Conservation (phyloP, 2,888 invertebrate genomes). For the Mimachlamys varia region DNA sequence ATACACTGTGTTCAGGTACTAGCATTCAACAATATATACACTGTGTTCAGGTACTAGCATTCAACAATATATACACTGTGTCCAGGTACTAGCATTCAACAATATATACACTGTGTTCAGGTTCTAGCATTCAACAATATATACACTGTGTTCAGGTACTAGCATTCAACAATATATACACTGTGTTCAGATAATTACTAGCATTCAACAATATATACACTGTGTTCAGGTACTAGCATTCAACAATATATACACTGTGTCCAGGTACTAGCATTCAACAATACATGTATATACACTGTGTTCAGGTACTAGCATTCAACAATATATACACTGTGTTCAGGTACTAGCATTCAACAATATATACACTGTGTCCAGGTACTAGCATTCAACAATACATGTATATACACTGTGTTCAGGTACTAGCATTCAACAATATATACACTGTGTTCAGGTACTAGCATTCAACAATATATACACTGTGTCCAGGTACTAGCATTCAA, state of each 20-base stretch:
- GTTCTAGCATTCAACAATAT: slow-evolving; percentile 56
- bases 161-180: background rate
- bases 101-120: slow-evolving; percentile 84
- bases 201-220: background rate
- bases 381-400: background rate
- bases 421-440: slow-evolving; percentile 89
- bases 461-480: slow-evolving; percentile 50
- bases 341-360: slow-evolving; percentile 57
- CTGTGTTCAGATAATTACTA: slow-evolving; percentile 76
- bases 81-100: slow-evolving; percentile 90
- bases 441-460: slow-evolving; percentile 78
- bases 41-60: slow-evolving; percentile 75
- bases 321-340: slow-evolving; percentile 84
- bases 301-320: slow-evolving; percentile 90
- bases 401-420: no score
- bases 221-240: no score
- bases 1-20: slow-evolving; percentile 82
- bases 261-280: no score
- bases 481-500: slow-evolving; percentile 73
- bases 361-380: slow-evolving; percentile 76
- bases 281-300: no score
- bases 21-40: background rate
- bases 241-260: no score
- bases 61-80: no score
- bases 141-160: slow-evolving; percentile 76